Conservation (phyloP, 2,888 invertebrate species). For the Brachynemurus nebulosus region DNA sequence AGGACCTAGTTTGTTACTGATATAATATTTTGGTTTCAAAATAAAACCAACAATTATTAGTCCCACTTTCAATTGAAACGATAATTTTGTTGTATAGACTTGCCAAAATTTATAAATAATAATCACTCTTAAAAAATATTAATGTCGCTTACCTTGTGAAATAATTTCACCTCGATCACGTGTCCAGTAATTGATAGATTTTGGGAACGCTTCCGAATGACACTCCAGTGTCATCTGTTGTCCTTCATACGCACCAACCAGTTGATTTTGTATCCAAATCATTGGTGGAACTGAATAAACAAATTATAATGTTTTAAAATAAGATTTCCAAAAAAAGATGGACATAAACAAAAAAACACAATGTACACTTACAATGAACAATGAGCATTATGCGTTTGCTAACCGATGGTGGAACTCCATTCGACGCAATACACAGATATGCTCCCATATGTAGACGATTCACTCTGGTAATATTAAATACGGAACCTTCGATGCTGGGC, state of each 20-base stretch:
- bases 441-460: slow-evolving; percentile 64
- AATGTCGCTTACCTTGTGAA: slow-evolving; percentile 48
- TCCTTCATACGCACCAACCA: slow-evolving; percentile 65
- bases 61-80: no score
- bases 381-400: slow-evolving; percentile 67
- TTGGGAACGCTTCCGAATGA: slow-evolving; percentile 71
- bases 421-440: slow-evolving; percentile 63
- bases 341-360: slow-evolving; percentile 14
- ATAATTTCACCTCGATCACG: slow-evolving; percentile 61
- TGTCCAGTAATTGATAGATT: slow-evolving; percentile 78
- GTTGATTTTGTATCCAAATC: slow-evolving; percentile 70
- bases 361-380: slow-evolving; percentile 62
- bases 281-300: slow-evolving; percentile 62
- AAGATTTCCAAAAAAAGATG: background rate
- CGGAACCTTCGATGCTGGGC: slow-evolving; percentile 47
- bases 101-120: no score
- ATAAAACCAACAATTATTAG: no score
- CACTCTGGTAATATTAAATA: slow-evolving; percentile 49
- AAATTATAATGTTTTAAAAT: slow-evolving; percentile 6
- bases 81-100: no score
- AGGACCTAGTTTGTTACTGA: no score
- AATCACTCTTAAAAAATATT: no score
- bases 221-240: slow-evolving; percentile 65
- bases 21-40: no score
- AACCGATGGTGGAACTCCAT: slow-evolving; percentile 68